Evolutionary conservation across 1,140 invertebrate genomes (phyloP).

Genomic region (Magallana angulata): DNA sequence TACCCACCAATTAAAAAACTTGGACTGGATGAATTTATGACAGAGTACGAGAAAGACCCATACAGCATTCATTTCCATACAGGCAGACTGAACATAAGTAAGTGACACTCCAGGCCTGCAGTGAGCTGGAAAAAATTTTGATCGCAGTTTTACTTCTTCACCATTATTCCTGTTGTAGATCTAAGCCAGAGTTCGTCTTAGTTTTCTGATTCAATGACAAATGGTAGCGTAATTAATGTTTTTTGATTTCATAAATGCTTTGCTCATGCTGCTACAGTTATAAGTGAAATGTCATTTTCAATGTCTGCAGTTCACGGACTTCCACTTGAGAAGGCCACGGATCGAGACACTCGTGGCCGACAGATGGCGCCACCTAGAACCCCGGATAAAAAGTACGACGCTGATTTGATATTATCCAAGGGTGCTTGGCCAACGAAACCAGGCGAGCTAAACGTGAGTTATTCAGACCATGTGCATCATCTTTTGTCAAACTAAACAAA

Average conservation of each 20-base stretch:
- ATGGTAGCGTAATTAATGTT: too few relatives aligned
- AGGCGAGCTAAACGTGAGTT: slow-evolving; percentile 68
- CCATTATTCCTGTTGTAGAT: too few relatives aligned
- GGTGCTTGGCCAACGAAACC: slow-evolving; percentile 64
- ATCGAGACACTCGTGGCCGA: slow-evolving; percentile 55
- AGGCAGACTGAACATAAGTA: slow-evolving; percentile 67
- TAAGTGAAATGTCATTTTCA: too few relatives aligned
- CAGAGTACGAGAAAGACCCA: slow-evolving; percentile 71
- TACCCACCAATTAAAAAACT: slow-evolving; percentile 73
- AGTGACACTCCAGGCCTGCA: neutral
- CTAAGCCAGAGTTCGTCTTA: too few relatives aligned
- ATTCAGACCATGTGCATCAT: too few relatives aligned
- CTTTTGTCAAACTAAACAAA: too few relatives aligned
- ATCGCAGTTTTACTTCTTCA: neutral
- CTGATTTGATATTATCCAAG: slow-evolving; percentile 63
- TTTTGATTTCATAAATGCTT: too few relatives aligned
- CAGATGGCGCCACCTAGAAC: slow-evolving; percentile 69
- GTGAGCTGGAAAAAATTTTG: too few relatives aligned
- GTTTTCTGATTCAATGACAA: too few relatives aligned
- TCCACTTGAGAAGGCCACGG: slow-evolving; percentile 55
- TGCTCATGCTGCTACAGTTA: too few relatives aligned
- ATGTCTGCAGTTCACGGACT: slow-evolving; percentile 61
- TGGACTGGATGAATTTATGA: slow-evolving; percentile 73
- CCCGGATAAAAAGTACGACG: slow-evolving; percentile 65
- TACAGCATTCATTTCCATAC: slow-evolving; percentile 73